Conservation (phyloP, 2,888 invertebrate genomes). For the Athetis lepigone region DNA sequence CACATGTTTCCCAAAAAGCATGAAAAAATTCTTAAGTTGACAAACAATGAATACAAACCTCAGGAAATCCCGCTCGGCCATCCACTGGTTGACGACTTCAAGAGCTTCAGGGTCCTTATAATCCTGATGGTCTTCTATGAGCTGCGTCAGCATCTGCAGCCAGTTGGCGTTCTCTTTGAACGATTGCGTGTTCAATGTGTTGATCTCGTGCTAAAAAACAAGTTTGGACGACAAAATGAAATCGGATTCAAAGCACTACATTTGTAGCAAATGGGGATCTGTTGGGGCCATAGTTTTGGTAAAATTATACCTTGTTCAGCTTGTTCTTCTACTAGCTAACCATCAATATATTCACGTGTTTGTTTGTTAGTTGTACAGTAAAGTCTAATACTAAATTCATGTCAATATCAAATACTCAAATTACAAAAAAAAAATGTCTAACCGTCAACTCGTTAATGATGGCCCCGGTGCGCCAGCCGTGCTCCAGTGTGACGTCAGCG, state of each 20-base stretch:
- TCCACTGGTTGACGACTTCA: conserved; percentile 94
- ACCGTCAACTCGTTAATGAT: conserved; percentile 98
- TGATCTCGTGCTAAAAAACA: conserved; percentile 95
- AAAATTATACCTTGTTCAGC: too few species aligned
- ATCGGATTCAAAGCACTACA: too few species aligned
- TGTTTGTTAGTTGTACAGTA: too few species aligned
- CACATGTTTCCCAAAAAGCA: conserved; percentile 10
- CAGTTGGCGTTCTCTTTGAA: conserved; percentile 97
- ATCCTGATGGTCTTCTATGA: conserved; percentile 97
- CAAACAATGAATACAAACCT: conserved; percentile 86
- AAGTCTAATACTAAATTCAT: too few species aligned
- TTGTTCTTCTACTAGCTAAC: too few species aligned
- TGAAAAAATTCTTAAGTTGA: neutral
- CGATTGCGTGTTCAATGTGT: conserved; percentile 94
- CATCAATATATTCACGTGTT: too few species aligned
- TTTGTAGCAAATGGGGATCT: too few species aligned
- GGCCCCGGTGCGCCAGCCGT: conserved; percentile 99
- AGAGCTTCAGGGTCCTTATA: conserved; percentile 93
- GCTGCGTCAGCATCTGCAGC: conserved; percentile 97
- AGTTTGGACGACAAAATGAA: conserved; percentile 32
- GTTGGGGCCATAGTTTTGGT: too few species aligned
- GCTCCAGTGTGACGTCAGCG: conserved; percentile 98
- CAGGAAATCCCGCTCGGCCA: conserved; percentile 94
- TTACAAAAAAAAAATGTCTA: conserved; percentile 63
- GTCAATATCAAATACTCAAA: too few species aligned